These are phyloP conservation scores for Atta colombica DNA, from an alignment of 1,140 invertebrate species.

Conservation along the genomic window DNA sequence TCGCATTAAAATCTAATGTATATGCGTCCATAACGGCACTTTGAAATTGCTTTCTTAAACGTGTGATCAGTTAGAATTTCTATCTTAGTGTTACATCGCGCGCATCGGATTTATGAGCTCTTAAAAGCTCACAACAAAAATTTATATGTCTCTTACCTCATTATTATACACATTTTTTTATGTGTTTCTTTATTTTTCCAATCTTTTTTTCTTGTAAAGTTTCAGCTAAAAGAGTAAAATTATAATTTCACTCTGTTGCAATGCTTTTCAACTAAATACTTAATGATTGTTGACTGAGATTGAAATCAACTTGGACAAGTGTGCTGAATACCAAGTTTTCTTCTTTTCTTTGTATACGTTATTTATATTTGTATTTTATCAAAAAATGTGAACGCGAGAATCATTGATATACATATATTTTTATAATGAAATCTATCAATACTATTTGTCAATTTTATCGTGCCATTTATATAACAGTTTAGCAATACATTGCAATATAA, in stretches of 20 bases:
- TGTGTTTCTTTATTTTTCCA: neutral
- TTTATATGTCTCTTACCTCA: neutral
- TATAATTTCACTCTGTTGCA: neutral
- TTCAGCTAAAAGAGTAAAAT: neutral
- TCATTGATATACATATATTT: slow-evolving; percentile 6
- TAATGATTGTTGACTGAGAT: slow-evolving; percentile 2
- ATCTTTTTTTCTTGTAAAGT: neutral
- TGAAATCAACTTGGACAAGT: neutral
- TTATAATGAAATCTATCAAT: slow-evolving; percentile 4
- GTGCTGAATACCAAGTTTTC: neutral
- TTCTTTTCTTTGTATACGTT: neutral
- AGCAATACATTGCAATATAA: slow-evolving; percentile 10
- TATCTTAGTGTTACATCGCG: neutral
- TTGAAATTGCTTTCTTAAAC: slow-evolving; percentile 28
- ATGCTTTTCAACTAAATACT: neutral
- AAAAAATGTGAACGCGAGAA: neutral
- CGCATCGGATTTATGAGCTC: neutral
- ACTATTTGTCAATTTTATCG: slow-evolving; percentile 4
- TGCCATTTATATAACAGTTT: slow-evolving; percentile 19
- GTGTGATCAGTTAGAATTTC: neutral
- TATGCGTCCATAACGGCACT: slow-evolving; percentile 19
- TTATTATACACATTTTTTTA: neutral
- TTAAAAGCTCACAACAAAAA: neutral
- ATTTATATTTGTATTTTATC: neutral
- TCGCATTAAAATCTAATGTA: slow-evolving; percentile 38